These are phyloP conservation scores for Pipistrellus kuhlii DNA, from an alignment of 2,797 vertebrate genomes.

Conservation along the genomic window DNA sequence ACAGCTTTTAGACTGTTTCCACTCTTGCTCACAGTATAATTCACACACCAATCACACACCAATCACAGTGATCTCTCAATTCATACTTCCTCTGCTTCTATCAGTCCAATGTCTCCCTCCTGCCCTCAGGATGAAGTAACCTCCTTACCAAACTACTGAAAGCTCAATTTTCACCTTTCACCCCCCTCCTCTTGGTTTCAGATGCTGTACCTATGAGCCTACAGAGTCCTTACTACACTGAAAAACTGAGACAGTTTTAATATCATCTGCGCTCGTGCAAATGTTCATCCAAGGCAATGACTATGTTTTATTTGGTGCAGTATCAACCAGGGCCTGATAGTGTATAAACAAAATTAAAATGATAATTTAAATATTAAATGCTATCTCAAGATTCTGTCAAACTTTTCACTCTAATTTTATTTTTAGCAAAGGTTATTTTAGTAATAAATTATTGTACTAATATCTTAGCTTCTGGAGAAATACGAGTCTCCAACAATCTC, in stretches of 20 bases:
- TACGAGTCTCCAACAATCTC: background rate
- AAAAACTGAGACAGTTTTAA: background rate
- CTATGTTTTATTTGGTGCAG: background rate
- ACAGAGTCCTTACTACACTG: background rate
- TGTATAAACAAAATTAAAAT: background rate
- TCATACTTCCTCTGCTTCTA: background rate
- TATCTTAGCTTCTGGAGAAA: constrained; percentile 51
- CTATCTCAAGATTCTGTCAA: background rate
- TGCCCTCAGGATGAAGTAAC: background rate
- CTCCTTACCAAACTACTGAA: background rate
- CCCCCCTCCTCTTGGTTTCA: background rate
- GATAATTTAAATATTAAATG: background rate
- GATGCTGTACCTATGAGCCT: background rate
- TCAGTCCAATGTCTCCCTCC: background rate
- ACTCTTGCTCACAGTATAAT: background rate
- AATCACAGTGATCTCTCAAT: background rate
- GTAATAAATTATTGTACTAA: background rate
- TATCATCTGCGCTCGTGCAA: background rate
- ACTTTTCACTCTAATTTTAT: constrained; percentile 25
- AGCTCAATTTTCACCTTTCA: background rate
- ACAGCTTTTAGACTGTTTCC: background rate
- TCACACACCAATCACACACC: background rate
- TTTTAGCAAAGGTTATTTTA: constrained; percentile 19
- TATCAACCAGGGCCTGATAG: background rate
- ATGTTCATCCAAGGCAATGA: background rate